Conservation (phyloP, 2,888 invertebrate species). For the Folsomia manolachei region DNA sequence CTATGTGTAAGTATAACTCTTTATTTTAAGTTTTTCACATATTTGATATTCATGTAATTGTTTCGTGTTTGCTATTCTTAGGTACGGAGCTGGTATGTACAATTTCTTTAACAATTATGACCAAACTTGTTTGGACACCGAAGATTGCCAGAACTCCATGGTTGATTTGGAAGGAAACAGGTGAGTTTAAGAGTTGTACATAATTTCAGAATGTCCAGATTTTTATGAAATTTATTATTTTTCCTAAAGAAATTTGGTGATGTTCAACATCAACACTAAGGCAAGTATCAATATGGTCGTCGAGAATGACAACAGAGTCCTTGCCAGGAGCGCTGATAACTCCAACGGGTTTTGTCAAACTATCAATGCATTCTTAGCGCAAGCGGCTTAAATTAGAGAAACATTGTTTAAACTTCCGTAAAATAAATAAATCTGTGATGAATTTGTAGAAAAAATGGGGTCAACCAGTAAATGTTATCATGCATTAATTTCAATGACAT, state of each 20-base stretch:
- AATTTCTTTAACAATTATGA: slow-evolving; percentile 48
- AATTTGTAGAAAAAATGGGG: background rate
- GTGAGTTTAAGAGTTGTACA: too few species aligned
- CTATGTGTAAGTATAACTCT: too few species aligned
- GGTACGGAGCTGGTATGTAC: slow-evolving; percentile 49
- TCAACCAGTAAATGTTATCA: too few species aligned
- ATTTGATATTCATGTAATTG: too few species aligned
- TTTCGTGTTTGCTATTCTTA: too few species aligned
- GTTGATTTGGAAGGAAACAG: slow-evolving; percentile 36
- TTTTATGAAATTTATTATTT: too few species aligned
- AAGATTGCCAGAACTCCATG: slow-evolving; percentile 44
- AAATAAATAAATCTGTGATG: background rate
- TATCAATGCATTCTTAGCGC: slow-evolving; percentile 41
- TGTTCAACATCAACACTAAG: slow-evolving; percentile 46
- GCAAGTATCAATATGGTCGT: slow-evolving; percentile 41
- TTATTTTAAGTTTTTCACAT: too few species aligned
- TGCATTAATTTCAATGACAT: too few species aligned
- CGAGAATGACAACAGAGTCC: slow-evolving; percentile 23
- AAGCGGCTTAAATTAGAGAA: too few species aligned
- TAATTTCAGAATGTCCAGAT: too few species aligned
- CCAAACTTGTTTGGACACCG: slow-evolving; percentile 42
- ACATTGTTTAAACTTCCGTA: too few species aligned
- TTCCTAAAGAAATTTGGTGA: too few species aligned
- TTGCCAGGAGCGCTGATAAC: slow-evolving; percentile 35
- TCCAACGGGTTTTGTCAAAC: slow-evolving; percentile 44